Percentiles rank a stretch among this genome's conserved stretches.
Evolutionary conservation across 2,888 invertebrate species (phyloP).

Genomic region (Celastrina argiolus): DNA sequence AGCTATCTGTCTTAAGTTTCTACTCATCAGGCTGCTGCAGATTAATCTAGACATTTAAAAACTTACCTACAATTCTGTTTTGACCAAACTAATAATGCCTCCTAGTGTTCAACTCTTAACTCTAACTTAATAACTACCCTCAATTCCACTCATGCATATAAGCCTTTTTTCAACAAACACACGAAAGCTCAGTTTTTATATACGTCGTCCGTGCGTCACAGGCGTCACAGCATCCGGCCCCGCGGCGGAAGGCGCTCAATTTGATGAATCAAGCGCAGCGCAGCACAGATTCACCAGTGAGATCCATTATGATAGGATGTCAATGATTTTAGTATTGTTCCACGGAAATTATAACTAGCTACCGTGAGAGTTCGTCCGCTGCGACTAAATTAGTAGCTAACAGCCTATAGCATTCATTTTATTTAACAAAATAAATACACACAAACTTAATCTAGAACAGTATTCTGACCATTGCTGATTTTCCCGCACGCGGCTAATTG

Average conservation of each 20-base stretch:
- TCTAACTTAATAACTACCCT: conserved; percentile 16
- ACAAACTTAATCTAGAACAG: too few species aligned
- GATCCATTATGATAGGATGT: conserved; percentile 40
- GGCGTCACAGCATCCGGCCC: conserved; percentile 53
- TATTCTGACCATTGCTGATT: too few species aligned
- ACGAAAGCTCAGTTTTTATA: conserved; percentile 21
- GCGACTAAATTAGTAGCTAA: background rate
- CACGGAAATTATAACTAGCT: conserved; percentile 31
- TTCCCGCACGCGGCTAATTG: too few species aligned
- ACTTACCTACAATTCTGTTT: too few species aligned
- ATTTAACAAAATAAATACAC: too few species aligned
- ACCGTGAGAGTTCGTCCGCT: conserved; percentile 23
- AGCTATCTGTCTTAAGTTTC: too few species aligned
- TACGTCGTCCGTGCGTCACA: conserved; percentile 31
- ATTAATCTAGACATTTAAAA: too few species aligned
- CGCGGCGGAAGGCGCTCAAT: conserved; percentile 61
- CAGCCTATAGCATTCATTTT: too few species aligned
- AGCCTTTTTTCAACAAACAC: conserved; percentile 20
- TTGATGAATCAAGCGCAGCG: conserved; percentile 59
- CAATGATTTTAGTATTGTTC: conserved; percentile 43
- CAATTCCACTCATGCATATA: conserved; percentile 26
- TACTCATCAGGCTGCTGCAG: too few species aligned
- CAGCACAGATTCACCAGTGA: conserved; percentile 55
- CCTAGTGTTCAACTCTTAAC: too few species aligned
- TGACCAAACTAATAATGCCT: too few species aligned